phyloP scores from a whole-genome alignment of 2,888 invertebrate genomes.

The Philhelius pedissequus region DNA sequence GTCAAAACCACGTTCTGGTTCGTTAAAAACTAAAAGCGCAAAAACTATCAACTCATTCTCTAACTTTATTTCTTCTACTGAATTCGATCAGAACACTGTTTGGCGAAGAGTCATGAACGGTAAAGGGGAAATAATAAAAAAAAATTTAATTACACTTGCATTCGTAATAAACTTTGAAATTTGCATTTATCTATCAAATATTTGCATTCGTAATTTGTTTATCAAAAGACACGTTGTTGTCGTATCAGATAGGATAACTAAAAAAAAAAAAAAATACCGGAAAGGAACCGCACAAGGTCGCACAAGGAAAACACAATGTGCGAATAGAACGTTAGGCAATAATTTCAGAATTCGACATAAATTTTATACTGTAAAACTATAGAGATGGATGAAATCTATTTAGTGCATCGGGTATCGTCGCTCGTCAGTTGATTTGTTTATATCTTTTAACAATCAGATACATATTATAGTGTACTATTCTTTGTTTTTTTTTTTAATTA shows the following conservation, averaged over 20 bases:
- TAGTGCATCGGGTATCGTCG: neutral
- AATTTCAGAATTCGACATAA: conserved; percentile 7
- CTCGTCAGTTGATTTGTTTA: conserved; percentile 16
- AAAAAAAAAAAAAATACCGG: neutral
- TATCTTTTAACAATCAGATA: conserved; percentile 1
- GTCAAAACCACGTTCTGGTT: too few relatives aligned
- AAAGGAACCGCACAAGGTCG: conserved; percentile 9
- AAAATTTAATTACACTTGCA: conserved; percentile 54
- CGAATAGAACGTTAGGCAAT: neutral
- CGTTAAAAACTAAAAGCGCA: too few relatives aligned
- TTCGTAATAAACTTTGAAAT: conserved; percentile 44
- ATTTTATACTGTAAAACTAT: neutral
- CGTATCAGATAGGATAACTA: neutral
- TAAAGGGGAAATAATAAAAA: neutral
- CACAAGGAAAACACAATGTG: neutral
- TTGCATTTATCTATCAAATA: conserved; percentile 59
- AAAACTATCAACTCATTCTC: too few relatives aligned
- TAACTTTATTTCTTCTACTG: too few relatives aligned
- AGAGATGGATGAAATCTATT: neutral
- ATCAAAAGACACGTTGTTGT: conserved; percentile 8
- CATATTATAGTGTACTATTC: neutral
- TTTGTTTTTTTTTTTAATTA: neutral
- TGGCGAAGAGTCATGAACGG: neutral
- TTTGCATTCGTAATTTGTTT: conserved; percentile 64
- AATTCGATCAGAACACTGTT: conserved; percentile 51